A percentile compares a stretch with the other conserved stretches of the same genome.
Conservation (phyloP, 2,113 vertebrate genomes). For the Ochotona curzoniae region DNA sequence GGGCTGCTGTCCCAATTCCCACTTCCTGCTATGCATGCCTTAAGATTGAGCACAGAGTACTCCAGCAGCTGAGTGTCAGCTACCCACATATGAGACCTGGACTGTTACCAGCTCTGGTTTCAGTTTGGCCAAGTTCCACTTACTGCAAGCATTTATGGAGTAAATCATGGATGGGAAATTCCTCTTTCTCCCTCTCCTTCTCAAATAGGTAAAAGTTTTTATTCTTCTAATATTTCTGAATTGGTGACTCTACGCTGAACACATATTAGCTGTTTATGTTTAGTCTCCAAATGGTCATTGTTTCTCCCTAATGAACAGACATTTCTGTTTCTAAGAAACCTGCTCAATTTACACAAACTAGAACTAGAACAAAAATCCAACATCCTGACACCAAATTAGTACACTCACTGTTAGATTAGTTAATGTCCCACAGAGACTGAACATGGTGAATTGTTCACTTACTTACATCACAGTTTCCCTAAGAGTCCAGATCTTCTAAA, state of each 20-base stretch:
- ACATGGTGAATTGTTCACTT: not conserved
- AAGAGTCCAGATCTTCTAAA: slow-evolving; percentile 9
- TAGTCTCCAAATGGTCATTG: not conserved
- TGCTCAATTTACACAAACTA: slow-evolving; percentile 44
- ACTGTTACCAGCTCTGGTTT: no score
- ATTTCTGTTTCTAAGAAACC: not conserved
- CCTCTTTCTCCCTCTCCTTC: no score
- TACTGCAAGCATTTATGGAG: no score
- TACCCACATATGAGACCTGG: no score
- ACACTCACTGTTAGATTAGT: not conserved
- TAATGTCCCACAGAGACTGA: not conserved
- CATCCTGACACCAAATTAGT: not conserved
- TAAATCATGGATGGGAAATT: no score
- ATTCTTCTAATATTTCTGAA: slow-evolving; percentile 1
- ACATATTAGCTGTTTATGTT: slow-evolving; percentile 25
- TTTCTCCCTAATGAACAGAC: not conserved
- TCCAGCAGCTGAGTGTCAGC: no score
- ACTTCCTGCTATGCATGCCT: no score
- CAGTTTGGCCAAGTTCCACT: no score
- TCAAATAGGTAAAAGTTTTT: not conserved
- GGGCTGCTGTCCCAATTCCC: no score
- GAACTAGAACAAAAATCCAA: not conserved
- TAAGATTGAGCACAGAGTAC: no score
- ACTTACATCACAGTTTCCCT: not conserved
- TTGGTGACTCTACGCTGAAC: slow-evolving; percentile 2